phyloP scores from a whole-genome alignment of 2,113 vertebrate genomes.

The Melanerpes formicivorus region DNA sequence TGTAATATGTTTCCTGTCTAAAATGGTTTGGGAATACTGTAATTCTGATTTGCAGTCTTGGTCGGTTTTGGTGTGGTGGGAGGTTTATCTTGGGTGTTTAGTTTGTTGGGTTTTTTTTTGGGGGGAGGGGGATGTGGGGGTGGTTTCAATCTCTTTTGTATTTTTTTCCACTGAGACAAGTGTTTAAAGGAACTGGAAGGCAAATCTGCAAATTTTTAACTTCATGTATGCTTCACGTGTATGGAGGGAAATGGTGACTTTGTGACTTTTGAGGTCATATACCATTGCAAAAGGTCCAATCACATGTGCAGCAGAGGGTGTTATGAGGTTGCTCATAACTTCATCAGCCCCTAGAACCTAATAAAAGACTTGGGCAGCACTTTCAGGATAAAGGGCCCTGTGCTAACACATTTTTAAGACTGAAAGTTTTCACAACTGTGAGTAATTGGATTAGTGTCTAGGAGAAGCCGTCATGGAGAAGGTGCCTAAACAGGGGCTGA shows the following conservation, averaged over 20 bases:
- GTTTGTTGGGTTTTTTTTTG: background rate
- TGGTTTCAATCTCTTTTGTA: background rate
- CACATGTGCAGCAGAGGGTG: background rate
- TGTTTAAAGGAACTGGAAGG: background rate
- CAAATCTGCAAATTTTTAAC: background rate
- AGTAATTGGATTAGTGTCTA: background rate
- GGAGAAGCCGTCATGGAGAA: background rate
- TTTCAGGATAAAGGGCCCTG: background rate
- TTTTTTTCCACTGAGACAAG: background rate
- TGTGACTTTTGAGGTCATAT: background rate
- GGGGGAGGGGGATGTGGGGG: too few species aligned
- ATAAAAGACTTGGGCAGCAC: background rate
- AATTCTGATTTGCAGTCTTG: background rate
- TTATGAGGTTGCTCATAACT: background rate
- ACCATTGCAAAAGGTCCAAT: background rate
- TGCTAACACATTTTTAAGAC: background rate
- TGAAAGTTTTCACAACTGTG: constrained; percentile 25
- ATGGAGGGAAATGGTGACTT: background rate
- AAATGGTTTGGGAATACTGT: background rate
- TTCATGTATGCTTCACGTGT: accelerated
- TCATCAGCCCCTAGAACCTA: background rate
- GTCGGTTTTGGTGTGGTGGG: too few species aligned
- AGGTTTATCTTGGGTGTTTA: too few species aligned
- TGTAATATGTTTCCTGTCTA: background rate
- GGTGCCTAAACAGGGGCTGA: background rate